A percentile compares a stretch with the other conserved stretches of the same genome.
Evolutionary conservation across 2,113 vertebrate species (phyloP).

Genomic region (Albula glossodonta): DNA sequence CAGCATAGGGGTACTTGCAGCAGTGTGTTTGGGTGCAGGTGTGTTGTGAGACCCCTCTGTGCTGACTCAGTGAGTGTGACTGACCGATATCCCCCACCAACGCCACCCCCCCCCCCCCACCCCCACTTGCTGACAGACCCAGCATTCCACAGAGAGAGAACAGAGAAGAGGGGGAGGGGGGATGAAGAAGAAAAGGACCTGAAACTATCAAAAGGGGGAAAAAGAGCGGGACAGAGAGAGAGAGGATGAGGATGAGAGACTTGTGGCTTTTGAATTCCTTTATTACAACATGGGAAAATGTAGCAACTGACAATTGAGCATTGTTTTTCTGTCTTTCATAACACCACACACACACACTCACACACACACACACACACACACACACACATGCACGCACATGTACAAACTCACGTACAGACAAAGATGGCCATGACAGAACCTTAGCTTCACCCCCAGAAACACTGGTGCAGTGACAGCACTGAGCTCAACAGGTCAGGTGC

Average conservation of each 20-base stretch:
- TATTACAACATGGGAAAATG: constrained; percentile 54
- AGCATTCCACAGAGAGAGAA: constrained; percentile 66
- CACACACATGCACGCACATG: constrained; percentile 1
- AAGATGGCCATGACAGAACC: constrained; percentile 30
- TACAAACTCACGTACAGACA: constrained; percentile 18
- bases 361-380: background rate
- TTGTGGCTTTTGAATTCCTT: constrained; percentile 52
- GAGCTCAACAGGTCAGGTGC: constrained; percentile 1
- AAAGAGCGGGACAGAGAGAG: constrained; percentile 34
- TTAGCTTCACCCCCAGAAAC: no score
- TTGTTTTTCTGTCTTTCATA: constrained; percentile 30
- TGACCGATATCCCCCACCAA: constrained; percentile 61
- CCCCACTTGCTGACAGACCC: constrained; percentile 46
- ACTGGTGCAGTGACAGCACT: background rate
- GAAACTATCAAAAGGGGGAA: constrained; percentile 53
- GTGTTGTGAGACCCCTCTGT: constrained; percentile 18
- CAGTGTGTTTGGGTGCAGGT: constrained; percentile 9
- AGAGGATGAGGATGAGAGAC: constrained; percentile 39
- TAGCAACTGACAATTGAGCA: constrained; percentile 34
- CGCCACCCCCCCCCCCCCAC: constrained; percentile 31
- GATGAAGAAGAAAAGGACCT: constrained; percentile 62
- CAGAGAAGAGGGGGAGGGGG: constrained; percentile 56
- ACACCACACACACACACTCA: background rate
- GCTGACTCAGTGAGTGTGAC: constrained; percentile 60
- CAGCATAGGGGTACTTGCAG: constrained; percentile 3